Conservation (phyloP, 2,888 invertebrate species). For the Rhagophthalmus giganteus region DNA sequence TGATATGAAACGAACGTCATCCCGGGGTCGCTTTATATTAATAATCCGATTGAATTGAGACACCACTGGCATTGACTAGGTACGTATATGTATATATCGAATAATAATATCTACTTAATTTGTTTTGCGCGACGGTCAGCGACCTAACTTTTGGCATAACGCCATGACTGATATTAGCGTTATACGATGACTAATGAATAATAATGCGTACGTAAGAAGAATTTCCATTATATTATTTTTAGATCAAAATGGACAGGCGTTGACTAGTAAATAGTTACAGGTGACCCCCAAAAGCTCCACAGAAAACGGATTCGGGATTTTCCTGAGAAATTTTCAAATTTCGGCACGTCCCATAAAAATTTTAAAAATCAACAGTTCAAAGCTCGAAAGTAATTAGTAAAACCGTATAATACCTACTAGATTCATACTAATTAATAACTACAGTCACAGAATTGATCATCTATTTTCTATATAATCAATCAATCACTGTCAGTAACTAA, state of each 20-base stretch:
- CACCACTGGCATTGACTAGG: constrained; percentile 9
- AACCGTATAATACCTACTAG: too few relatives aligned
- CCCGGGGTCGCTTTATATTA: constrained; percentile 21
- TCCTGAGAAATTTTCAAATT: too few relatives aligned
- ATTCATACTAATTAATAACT: too few relatives aligned
- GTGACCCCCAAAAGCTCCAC: too few relatives aligned
- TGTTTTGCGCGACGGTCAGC: constrained; percentile 23
- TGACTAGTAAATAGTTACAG: too few relatives aligned
- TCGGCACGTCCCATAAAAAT: too few relatives aligned
- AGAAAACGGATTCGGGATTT: too few relatives aligned
- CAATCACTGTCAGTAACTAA: too few relatives aligned
- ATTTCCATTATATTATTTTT: constrained; percentile 11
- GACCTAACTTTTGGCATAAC: constrained; percentile 29
- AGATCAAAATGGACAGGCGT: not conserved
- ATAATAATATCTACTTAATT: constrained; percentile 10
- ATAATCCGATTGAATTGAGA: constrained; percentile 26
- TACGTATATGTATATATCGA: constrained; percentile 8
- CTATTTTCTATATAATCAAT: too few relatives aligned
- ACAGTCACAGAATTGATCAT: too few relatives aligned
- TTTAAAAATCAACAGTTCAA: too few relatives aligned
- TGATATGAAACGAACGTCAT: not conserved
- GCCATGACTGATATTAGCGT: constrained; percentile 26
- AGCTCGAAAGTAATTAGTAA: too few relatives aligned
- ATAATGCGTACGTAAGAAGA: constrained; percentile 10
- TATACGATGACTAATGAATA: constrained; percentile 26